These are phyloP conservation scores for Nomada ferruginata DNA, from an alignment of 2,888 invertebrate species.

Conservation along the genomic window DNA sequence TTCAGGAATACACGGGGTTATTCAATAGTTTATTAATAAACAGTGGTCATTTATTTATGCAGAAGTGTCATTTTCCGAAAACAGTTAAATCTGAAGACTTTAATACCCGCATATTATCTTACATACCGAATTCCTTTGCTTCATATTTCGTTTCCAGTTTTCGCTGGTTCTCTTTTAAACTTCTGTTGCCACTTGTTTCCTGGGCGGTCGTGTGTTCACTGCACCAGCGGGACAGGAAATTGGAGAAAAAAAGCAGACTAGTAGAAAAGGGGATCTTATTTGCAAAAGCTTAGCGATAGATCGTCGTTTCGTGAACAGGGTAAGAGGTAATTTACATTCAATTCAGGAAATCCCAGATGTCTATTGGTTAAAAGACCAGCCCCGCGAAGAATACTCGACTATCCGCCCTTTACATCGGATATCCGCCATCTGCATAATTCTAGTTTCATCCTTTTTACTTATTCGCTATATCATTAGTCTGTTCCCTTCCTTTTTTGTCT, in stretches of 20 bases:
- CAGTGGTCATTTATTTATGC: no score
- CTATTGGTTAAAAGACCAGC: constrained; percentile 74
- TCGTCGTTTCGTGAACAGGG: constrained; percentile 72
- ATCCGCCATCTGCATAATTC: constrained; percentile 79
- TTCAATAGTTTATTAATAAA: no score
- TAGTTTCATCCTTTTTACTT: constrained; percentile 63
- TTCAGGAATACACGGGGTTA: no score
- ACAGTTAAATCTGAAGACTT: no score
- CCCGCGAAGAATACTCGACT: constrained; percentile 75
- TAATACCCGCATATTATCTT: neutral
- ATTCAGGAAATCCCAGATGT: constrained; percentile 79
- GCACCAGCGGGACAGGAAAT: neutral
- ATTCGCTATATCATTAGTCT: constrained; percentile 22
- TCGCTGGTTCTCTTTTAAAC: neutral
- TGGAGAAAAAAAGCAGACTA: constrained; percentile 11
- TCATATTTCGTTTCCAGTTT: neutral
- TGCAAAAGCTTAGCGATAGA: constrained; percentile 77
- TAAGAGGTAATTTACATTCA: constrained; percentile 80
- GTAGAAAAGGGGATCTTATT: constrained; percentile 67
- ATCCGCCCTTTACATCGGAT: constrained; percentile 69
- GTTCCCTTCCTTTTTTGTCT: neutral
- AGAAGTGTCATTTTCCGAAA: no score
- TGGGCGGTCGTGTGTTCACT: constrained; percentile 2
- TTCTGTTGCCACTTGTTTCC: neutral
- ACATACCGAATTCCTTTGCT: neutral